These are phyloP conservation scores for Eueremaeus valkanovi DNA, from an alignment of 2,888 invertebrate genomes.

Conservation along the genomic window DNA sequence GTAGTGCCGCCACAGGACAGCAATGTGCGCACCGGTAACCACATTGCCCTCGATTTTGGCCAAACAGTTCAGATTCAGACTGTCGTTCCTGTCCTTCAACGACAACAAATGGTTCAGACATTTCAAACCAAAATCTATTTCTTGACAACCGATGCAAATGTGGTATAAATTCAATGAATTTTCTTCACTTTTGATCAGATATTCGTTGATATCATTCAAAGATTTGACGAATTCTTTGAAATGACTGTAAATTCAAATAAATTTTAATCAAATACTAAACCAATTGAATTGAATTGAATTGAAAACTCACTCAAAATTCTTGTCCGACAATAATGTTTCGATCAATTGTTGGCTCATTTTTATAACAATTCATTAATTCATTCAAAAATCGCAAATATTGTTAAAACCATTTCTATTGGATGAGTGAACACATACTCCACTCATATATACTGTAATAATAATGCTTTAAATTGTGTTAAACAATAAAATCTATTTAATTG, in stretches of 20 bases:
- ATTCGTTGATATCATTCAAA: constrained; percentile 28
- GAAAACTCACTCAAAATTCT: background rate
- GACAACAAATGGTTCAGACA: constrained; percentile 20
- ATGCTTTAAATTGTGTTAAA: too few relatives aligned
- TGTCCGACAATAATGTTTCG: background rate
- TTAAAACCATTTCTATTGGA: too few relatives aligned
- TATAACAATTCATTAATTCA: background rate
- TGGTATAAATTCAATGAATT: constrained; percentile 39
- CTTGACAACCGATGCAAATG: constrained; percentile 9
- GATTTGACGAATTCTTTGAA: background rate
- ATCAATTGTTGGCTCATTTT: background rate
- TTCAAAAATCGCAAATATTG: too few relatives aligned
- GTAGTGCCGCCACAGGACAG: constrained; percentile 44
- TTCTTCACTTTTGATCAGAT: constrained; percentile 26
- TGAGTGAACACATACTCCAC: too few relatives aligned
- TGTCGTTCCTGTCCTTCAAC: background rate
- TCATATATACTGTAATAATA: too few relatives aligned
- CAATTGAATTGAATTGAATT: background rate
- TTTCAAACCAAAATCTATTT: background rate
- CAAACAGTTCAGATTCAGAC: too few relatives aligned
- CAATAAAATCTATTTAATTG: too few relatives aligned
- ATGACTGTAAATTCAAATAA: background rate
- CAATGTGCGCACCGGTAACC: constrained; percentile 46
- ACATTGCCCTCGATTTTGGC: constrained; percentile 40
- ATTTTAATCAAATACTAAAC: background rate